Evolutionary conservation across 2,888 invertebrate species (phyloP), one percentile per base, ranked within the genome.

Genomic region (Nomada lathburiana): DNA sequence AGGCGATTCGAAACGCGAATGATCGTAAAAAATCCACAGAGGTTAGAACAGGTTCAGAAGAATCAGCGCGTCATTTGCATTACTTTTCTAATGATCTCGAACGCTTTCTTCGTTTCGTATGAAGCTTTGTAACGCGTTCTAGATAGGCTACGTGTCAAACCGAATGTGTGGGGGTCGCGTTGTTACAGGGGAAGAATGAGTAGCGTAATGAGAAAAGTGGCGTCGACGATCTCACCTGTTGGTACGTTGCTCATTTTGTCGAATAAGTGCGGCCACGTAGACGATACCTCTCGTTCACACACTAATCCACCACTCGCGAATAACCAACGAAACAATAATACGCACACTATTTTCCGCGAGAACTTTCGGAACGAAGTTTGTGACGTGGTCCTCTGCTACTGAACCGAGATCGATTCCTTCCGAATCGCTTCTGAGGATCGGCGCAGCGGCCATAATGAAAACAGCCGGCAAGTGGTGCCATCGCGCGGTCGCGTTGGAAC

Each of bases 181-280:
- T 68, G 50, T 50, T n/a, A 16, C 36, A 62, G 59, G 26, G 26
- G 36, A 59, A 65, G 16, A 74, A 72, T 76, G 74, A 57, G 44
- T 76, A 64, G 50, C 20, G 59, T 23, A 52, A 72, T 23, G 53
- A 36, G 68, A 71, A 71, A 59, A 60, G 69, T 68, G 76, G 80
- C 82, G 83, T 86, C 82, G 77, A 83, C 68, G 86, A 79, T 78
- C 87, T 92, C 91, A 92, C 92, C 92, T 92, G 92, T 92, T 92
- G 92, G 91, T 89, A 92, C 87, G 89, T 84, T 90, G 87, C 90
- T 92, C 92, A 92, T 92, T 85, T 90, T 89, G 86, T 67, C 77
- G 73, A 53, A 72, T 74, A 57, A 63, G 60, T 70, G 53, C 57
- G 42, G 60, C n/a, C 23, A 36, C 47, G 44, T 36, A 13, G 60